These are phyloP conservation scores for Gymnosoma rotundatum DNA, from an alignment of 2,888 invertebrate species.

Conservation along the genomic window DNA sequence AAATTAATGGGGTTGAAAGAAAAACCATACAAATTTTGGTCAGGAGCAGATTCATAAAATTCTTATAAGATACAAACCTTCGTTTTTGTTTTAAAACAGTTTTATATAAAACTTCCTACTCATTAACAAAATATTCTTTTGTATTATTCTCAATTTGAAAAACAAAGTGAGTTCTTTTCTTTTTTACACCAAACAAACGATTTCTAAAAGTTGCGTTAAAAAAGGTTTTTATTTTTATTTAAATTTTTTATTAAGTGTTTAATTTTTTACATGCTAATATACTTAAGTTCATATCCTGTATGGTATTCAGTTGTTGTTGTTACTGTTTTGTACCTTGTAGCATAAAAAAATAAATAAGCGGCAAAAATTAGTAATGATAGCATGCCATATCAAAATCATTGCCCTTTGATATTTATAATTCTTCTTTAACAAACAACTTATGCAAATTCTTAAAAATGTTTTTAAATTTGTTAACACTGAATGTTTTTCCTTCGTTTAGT, in stretches of 20 bases:
- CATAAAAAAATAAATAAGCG: too few species aligned
- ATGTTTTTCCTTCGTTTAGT: too few species aligned
- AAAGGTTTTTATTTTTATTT: background rate
- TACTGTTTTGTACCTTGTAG: background rate
- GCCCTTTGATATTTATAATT: slow-evolving; percentile 18
- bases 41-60: too few species aligned
- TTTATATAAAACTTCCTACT: too few species aligned
- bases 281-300: slow-evolving; percentile 18
- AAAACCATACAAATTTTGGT: too few species aligned
- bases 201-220: background rate
- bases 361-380: background rate
- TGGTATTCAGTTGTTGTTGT: background rate
- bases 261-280: slow-evolving; percentile 16
- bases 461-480: too few species aligned
- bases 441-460: too few species aligned
- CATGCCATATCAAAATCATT: background rate
- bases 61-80: background rate
- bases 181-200: background rate
- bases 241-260: too few species aligned
- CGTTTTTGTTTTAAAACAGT: background rate
- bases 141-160: background rate
- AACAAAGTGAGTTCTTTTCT: background rate
- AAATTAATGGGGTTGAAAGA: too few species aligned
- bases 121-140: background rate
- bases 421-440: slow-evolving; percentile 4